Base-by-base conservation (phyloP, 2,797 vertebrate genomes). In the Semotilus atromaculatus region DNA sequence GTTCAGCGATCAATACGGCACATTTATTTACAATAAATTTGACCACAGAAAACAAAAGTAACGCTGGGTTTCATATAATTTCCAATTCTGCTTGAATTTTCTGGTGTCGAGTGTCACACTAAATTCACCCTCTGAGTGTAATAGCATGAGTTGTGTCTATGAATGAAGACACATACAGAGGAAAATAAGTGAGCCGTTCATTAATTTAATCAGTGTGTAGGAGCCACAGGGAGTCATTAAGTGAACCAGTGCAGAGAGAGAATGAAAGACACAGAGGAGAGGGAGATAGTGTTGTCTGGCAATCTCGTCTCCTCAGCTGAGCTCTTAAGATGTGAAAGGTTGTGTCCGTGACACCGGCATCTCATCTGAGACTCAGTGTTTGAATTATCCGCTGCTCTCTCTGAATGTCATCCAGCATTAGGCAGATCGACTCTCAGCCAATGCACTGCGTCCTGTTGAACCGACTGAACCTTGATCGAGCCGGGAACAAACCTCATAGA, bases 201-300 rank as follows among this genome's bases (percentile, higher is more conserved):
- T 87, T 85, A 79, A 88, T 88, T 83, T n/a, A 79, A 82, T 86
- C 67, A 78, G 77, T 62, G 29, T 81, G 71, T 31, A 60, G 38
- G 60, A 82, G 82, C 71, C 78, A 81, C 45, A 5, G 83, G 38
- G 73, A 78, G 58, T 86, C 78, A 77, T 76, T 88, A 74, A 88
- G 62, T 36, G 38, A 85, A 62, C 38, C 31, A 1, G 26, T 53
- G 10, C 66, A 26, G 2, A 66, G 66, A 43, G 29, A 71, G 74
- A 60, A 38, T 7, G 51, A 76, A n/a, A 55, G 3, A 78, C 7
- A 34, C 26, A 29, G 26, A 51, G 2, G 26, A 78, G n/a, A 80
- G 14, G 10, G 21, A 70, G n/a, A 29, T 5, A 23, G 60, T 31
- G 77, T 11, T 26, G 79, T 55, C 48, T 70, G 29, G n/a, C 51